phyloP scores from a whole-genome alignment of 2,113 vertebrate genomes.

The Dunckerocampus dactyliophorus region DNA sequence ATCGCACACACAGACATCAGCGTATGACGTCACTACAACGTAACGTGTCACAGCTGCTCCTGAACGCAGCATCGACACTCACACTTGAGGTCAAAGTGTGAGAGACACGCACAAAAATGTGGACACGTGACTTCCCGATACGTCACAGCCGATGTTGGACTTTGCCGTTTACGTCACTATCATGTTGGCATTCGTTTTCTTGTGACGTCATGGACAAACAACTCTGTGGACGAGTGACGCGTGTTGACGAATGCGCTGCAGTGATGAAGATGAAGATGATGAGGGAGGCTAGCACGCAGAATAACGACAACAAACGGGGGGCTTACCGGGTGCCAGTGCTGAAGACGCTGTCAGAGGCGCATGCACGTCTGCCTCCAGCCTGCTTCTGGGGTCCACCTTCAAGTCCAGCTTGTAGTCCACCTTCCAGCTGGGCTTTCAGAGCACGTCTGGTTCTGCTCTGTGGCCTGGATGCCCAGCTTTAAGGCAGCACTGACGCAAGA shows the following conservation, averaged over 20 bases:
- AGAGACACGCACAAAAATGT: neutral
- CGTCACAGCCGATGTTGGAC: neutral
- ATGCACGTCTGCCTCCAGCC: too few relatives aligned
- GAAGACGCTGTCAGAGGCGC: too few relatives aligned
- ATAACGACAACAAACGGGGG: too few relatives aligned
- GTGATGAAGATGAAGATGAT: neutral
- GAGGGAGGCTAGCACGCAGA: neutral
- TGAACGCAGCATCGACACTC: too few relatives aligned
- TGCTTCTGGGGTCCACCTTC: too few relatives aligned
- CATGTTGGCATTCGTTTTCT: neutral
- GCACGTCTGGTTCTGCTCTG: neutral
- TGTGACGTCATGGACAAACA: neutral
- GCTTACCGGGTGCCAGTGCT: too few relatives aligned
- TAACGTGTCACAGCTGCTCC: too few relatives aligned
- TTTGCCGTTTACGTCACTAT: neutral
- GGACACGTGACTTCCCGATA: neutral
- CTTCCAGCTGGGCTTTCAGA: conserved; percentile 1
- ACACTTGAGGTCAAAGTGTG: too few relatives aligned
- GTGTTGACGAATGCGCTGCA: neutral
- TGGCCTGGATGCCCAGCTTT: conserved; percentile 34
- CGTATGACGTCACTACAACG: too few relatives aligned
- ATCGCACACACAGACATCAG: too few relatives aligned
- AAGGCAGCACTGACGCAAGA: conserved; percentile 59
- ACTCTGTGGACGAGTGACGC: neutral
- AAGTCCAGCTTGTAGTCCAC: too few relatives aligned